Percentiles rank a stretch among this genome's conserved stretches.
phyloP scores from a whole-genome alignment of 2,113 vertebrate species.

The pig (Sus scrofa) region T2T-Sscrofa CM000819.6:117095001-117095500 shows the following conservation, averaged over 20 bases:
- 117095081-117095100: neutral
- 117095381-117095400: neutral
- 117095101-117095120: neutral
- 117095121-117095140: neutral
- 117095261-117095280: neutral
- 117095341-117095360: conserved; percentile 57
- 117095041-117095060: neutral
- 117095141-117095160: neutral
- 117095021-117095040: neutral
- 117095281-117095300: conserved; percentile 55
- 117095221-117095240: neutral
- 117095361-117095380: neutral
- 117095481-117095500: neutral
- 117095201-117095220: conserved; percentile 37
- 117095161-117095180: conserved; percentile 48
- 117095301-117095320: conserved; percentile 53
- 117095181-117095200: neutral
- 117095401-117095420: conserved; percentile 53
- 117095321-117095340: conserved; percentile 53
- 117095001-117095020: neutral
- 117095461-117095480: conserved; percentile 48
- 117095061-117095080: conserved; percentile 20
- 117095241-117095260: conserved; percentile 26
- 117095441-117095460: neutral
- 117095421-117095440: conserved; percentile 61